Evolutionary conservation across 1,140 invertebrate genomes (phyloP), one percentile per base, ranked within the genome.

Genomic region (Plectrocnemia conspersa): DNA sequence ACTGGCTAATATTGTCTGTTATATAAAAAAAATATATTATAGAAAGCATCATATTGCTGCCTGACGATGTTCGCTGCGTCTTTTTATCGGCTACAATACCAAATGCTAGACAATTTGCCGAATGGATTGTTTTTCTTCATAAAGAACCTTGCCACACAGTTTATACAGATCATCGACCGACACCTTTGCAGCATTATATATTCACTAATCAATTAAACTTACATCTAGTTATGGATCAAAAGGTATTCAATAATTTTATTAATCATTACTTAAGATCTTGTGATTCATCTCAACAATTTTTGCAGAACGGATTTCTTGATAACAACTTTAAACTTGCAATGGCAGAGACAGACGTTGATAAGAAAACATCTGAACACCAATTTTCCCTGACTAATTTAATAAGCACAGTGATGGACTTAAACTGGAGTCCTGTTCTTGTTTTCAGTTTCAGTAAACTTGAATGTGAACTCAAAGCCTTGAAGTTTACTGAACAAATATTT

Each of bases 401-500:
- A 1, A 96, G 97, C 72, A 97, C 98, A 87, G 93, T 98, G 18
- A 97, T 98, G 90, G 94, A 99, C 67, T 75, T 91, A 41, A 93
- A 95, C 68, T 93, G 98, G 73, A 91, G 94, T 0, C 97, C 97
- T 0, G 93, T 97, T 13, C 99, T 99, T 64, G 91, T 98, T 47
- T 99, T 99, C 73, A 98, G 94, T 67, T 99, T 99, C 71, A 97
- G 93, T 63, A 97, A 97, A 68, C 97, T 97, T 68, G 96, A 99
- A 59, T 99, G 97, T 68, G 97, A 99, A 72, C 70, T 86, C 0
- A 98, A 98, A 72, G 97, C 96, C 0, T 83, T 93, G 75, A 89
- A 93, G 71, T 88, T 99, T 84, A 83, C 93, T 0, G 94, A 96
- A 72, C 75, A 98, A 55, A 95, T 98, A 75, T 95, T 99, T 61